Conservation (phyloP, 2,113 vertebrate species). For the Scomber scombrus region DNA sequence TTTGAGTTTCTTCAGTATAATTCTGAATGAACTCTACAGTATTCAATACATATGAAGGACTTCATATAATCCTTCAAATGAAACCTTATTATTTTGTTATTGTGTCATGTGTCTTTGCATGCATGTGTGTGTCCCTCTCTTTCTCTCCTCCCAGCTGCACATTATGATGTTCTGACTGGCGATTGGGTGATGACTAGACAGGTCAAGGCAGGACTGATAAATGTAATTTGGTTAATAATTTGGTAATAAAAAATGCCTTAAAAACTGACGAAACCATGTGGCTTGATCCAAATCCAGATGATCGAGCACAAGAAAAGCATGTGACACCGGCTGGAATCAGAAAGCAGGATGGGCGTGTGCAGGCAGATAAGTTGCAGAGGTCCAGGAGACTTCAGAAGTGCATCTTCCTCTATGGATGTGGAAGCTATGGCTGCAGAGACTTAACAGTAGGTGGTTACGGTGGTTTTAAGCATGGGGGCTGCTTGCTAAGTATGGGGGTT, state of each 20-base stretch:
- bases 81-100: no score
- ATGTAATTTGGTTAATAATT: slow-evolving; percentile 4
- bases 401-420: not conserved
- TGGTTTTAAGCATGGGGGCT: not conserved
- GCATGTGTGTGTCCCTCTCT: not conserved
- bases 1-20: not conserved
- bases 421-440: slow-evolving; percentile 30
- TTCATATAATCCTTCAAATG: not conserved
- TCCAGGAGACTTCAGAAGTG: not conserved
- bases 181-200: not conserved
- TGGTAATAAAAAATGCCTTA: slow-evolving; percentile 18
- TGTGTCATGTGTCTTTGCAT: not conserved
- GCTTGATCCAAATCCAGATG: not conserved
- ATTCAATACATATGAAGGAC: not conserved
- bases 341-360: not conserved
- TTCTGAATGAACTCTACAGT: not conserved
- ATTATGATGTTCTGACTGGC: not conserved
- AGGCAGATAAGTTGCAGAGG: not conserved
- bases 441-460: not conserved
- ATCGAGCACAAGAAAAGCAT: not conserved
- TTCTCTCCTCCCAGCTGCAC: not conserved
- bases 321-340: slow-evolving; percentile 11
- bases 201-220: slow-evolving; percentile 1
- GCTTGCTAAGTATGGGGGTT: not conserved
- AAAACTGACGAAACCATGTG: not conserved